Evolutionary conservation across 2,888 invertebrate genomes (phyloP), one percentile per base, ranked within the genome.

Genomic region (Drosophila nigricruria): DNA sequence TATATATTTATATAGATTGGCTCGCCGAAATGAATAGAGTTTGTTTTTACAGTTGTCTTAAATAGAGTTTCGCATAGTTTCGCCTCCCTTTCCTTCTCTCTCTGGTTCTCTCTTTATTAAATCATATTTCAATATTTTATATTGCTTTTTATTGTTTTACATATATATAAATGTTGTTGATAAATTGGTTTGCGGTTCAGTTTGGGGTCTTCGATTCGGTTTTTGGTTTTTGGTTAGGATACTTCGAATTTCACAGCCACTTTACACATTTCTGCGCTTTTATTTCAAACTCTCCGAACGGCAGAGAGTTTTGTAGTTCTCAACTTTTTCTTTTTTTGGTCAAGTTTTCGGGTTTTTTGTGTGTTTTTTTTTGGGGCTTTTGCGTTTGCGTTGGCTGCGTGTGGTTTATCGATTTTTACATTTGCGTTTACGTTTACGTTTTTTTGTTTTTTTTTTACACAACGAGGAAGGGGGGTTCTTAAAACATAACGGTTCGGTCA

Each of bases 331-430:
- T 60, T 54, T 64, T 87, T 76, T 81, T 82, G 77, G 84, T 88
- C 83, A 86, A 79, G 69, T 79, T 77, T 77, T 49, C 50, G 50
- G 77, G 77, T 77, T 57, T 65, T 79, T 73, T 52, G 20, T 32
- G 32, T 52, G 12, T 54, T 27, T 54, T 60, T n/a, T 36, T 81
- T 64, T 50, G 64, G 65, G 58, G 53, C 12, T 14, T 27, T 40
- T 81, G 75, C 78, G 85, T 85, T 85, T 78, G 82, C 84, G 82
- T 81, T 84, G 85, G 84, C 85, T 85, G 84, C 86, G 82, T 88
- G 81, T 85, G 85, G 88, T 77, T 85, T 88, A 88, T 85, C 85
- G 88, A 88, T 88, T 88, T 88, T 88, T 85, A 82, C 88, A 88
- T 87, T 87, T 81, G 81, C 77, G 82, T 85, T 82, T 78, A 83